Percentiles rank a stretch among this genome's conserved stretches.
Conservation (phyloP, 2,113 vertebrate genomes). For the Zootoca vivipara region DNA sequence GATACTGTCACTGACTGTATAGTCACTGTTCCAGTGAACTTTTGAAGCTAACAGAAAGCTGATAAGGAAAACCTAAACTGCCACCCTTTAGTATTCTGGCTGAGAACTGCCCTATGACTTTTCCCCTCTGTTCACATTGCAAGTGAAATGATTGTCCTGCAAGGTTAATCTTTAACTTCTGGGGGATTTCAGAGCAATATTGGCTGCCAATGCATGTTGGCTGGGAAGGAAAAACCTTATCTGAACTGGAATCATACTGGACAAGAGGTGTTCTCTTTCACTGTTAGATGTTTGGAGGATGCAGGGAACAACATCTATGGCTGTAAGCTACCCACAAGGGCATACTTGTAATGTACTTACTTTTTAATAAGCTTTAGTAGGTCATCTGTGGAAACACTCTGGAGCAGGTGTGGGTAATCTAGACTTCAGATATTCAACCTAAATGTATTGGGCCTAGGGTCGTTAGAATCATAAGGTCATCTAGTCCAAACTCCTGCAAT, state of each 20-base stretch:
- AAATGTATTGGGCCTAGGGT: no score
- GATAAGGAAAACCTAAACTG: background rate
- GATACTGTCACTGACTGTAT: background rate
- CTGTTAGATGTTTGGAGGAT: background rate
- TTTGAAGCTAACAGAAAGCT: background rate
- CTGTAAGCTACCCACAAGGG: background rate
- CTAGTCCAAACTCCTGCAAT: no score
- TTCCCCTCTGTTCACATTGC: background rate
- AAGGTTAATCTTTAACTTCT: background rate
- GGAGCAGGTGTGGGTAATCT: no score
- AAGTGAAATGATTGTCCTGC: background rate
- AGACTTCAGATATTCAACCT: no score
- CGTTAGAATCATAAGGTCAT: no score
- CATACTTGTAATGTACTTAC: no score
- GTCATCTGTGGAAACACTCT: no score
- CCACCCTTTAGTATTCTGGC: background rate
- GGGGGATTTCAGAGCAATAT: background rate
- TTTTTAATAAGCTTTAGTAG: no score
- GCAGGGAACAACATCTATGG: background rate
- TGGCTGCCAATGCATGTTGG: background rate
- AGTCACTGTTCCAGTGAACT: background rate
- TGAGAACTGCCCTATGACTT: background rate
- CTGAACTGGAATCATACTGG: background rate
- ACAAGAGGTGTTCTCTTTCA: background rate
- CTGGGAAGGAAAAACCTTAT: background rate